Percentiles rank a stretch among this genome's conserved stretches.
Evolutionary conservation across 2,113 vertebrate species (phyloP).

Genomic region (Clupea harengus): DNA sequence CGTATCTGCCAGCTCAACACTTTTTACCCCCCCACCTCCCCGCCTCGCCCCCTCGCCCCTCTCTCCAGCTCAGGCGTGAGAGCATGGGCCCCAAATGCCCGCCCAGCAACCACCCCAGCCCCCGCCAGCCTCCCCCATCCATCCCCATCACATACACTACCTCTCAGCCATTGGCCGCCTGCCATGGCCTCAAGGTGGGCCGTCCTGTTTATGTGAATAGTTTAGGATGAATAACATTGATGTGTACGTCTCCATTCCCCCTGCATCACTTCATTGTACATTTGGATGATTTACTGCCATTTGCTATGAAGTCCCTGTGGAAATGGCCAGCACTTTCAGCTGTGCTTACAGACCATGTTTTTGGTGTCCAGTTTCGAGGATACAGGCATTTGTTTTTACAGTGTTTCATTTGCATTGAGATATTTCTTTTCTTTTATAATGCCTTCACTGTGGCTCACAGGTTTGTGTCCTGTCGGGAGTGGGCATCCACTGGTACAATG

Average conservation of each 20-base stretch:
- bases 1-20: constrained; percentile 38
- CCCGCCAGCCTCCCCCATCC: constrained; percentile 2
- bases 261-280: constrained; percentile 8
- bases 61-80: background rate
- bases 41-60: background rate
- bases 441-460: background rate
- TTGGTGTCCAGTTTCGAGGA: background rate
- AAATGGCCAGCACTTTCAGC: background rate
- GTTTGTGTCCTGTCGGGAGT: background rate
- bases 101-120: background rate
- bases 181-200: constrained; percentile 19
- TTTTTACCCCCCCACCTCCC: constrained; percentile 15
- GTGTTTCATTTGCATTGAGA: background rate
- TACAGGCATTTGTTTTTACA: background rate
- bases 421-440: background rate
- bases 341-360: background rate
- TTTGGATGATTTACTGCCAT: background rate
- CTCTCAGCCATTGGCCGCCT: constrained; percentile 22
- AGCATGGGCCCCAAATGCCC: constrained; percentile 24
- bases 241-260: background rate
- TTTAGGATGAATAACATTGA: background rate
- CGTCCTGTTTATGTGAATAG: constrained; percentile 16
- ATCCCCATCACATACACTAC: constrained; percentile 28
- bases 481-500: background rate
- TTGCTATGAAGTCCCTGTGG: background rate